Base-by-base conservation (phyloP, 2,113 vertebrate genomes). In the Oxygymnocypris stewartii region DNA sequence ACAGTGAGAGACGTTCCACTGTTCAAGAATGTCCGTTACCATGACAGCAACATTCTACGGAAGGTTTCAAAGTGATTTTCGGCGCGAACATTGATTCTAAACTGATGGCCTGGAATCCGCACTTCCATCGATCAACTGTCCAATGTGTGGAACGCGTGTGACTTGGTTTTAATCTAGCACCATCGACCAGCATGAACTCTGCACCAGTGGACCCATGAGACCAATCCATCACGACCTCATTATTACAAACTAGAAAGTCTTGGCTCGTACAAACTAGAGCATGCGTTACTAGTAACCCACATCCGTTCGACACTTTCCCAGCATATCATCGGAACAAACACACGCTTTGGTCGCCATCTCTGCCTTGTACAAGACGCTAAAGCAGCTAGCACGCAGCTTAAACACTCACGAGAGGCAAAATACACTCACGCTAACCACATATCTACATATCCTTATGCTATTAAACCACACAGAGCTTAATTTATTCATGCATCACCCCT, bases 61-160 rank as follows among this genome's bases (percentile, higher is more conserved):
- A 51, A 47, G 8, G 51, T 23, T 61, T 59, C 12, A 25, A 20
- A 31, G 4, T 25, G 57, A 86, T 28, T 54, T 83, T 83, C 37
- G 25, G 54, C 76, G 65, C 85, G 23, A 59, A 42, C 51, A 76
- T 82, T 18, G 67, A 82, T 82, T 14, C 10, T 61, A 47, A 57
- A 63, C 49, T 6, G 40, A 76, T 11, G 69, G 10, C n/a, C 6
- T 47, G 37, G 67, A 65, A 54, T 86, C 85, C 25, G 42, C 40
- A 67, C 25, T 63, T 63, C 25, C 8, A 82, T 82, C 51, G 85
- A 86, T 86, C 85, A 65, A 7, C 54, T 82, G 79, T 76, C 85
- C 40, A 18, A n/a, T 16, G 16, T 28, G n/a, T 28, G 51, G 23
- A 37, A 16, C 8, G 40, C 14, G n/a, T 9, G 51, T 7, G 20